Base-by-base conservation (phyloP, 2,797 vertebrate genomes). In the Ibycter americanus region DNA sequence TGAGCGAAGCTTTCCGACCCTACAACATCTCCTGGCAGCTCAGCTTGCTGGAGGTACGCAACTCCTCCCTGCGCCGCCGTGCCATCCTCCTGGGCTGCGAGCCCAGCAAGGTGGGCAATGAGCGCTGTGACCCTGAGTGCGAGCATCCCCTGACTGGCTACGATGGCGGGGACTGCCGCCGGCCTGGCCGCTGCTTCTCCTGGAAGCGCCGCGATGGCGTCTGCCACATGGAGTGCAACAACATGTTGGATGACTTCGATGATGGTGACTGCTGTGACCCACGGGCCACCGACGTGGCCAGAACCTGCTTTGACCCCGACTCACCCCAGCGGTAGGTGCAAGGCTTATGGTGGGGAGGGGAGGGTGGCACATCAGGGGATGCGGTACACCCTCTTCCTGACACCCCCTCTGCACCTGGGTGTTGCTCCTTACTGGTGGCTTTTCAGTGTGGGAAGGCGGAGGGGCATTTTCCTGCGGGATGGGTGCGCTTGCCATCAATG, bases 241-340 rank as follows among this genome's bases (percentile, higher is more conserved):
- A 98, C 72, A 99, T 99, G 96, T 91, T 99, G 92, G 99, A 99
- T 1, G 99, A 99, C 97, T 99, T 99, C 4, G 99, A 99, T 4
- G 99, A 99, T 0, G 99, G 99, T 2, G 99, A 99, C 97, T 99
- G 99, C 98, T 99, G 99, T 0, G 99, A 99, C 96, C 98, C 99
- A 0, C 98, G 97, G 22, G 97, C 98, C 83, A 98, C 99, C 0
- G 98, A 99, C 1, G 98, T 99, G 81, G 96, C 94, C 73, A 99
- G 98, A 98, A 99, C 99, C 81, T 99, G 99, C 98, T 99, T 99
- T 3, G 99, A 99, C 96, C 99, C 99, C 0, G 99, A 99, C 88
- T 99, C 99, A 1, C 98, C 98, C 47, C 98, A 98, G 93, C 98
- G 99, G 99, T 99, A 98, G 98, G 98, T 40, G 32, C 0, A 7